Conservation (phyloP, 2,888 invertebrate genomes). For the Tenthredo livida region DNA sequence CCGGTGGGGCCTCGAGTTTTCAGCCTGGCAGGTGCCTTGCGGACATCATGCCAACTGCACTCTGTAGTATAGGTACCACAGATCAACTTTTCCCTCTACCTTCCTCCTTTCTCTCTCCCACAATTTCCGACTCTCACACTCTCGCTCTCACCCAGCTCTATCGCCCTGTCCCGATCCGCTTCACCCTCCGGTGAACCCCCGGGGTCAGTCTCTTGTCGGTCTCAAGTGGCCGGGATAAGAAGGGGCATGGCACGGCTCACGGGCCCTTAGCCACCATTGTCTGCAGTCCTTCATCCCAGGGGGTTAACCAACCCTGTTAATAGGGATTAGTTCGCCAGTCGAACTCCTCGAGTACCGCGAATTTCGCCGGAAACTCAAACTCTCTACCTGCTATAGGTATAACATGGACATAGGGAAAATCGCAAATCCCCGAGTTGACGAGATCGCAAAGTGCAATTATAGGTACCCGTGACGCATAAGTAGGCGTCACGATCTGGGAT, state of each 20-base stretch:
- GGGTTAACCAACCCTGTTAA: slow-evolving; percentile 59
- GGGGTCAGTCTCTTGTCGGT: slow-evolving; percentile 64
- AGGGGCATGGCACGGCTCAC: slow-evolving; percentile 13
- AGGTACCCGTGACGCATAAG: neutral
- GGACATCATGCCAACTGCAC: slow-evolving; percentile 59
- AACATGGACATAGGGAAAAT: neutral
- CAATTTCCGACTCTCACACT: neutral
- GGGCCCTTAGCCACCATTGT: slow-evolving; percentile 43
- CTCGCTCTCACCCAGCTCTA: neutral
- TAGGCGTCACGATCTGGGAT: neutral
- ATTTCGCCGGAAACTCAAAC: slow-evolving; percentile 56
- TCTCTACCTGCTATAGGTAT: slow-evolving; percentile 36
- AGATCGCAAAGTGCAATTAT: neutral
- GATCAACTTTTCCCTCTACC: slow-evolving; percentile 20
- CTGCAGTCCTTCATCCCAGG: slow-evolving; percentile 56
- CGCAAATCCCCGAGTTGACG: neutral
- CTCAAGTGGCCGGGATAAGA: slow-evolving; percentile 62
- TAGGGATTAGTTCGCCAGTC: slow-evolving; percentile 58
- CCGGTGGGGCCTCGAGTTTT: slow-evolving; percentile 52
- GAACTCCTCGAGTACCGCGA: slow-evolving; percentile 60
- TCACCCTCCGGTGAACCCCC: slow-evolving; percentile 51
- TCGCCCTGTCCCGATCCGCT: slow-evolving; percentile 14
- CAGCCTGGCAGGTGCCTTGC: slow-evolving; percentile 65
- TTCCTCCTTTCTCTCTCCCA: neutral
- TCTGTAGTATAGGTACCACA: slow-evolving; percentile 50